Evolutionary conservation across 2,888 invertebrate genomes (phyloP).

Genomic region (Clepsis dumicolana): DNA sequence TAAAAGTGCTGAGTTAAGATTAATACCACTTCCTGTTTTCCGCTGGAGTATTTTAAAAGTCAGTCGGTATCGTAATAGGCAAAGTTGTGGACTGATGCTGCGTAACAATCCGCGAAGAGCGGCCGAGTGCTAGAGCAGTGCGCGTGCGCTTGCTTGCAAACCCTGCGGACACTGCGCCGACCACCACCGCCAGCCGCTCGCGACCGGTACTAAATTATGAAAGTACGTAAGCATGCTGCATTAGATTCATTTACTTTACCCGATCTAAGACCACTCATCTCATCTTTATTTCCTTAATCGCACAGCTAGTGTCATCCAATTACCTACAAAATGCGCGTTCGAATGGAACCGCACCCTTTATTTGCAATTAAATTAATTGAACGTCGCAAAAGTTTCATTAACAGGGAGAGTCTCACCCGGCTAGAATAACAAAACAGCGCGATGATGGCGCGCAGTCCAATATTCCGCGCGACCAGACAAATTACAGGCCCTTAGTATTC

Average conservation of each 20-base stretch:
- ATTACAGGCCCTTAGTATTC: slow-evolving; percentile 66
- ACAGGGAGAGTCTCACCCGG: slow-evolving; percentile 51
- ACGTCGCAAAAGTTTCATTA: slow-evolving; percentile 65
- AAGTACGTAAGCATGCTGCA: slow-evolving; percentile 32
- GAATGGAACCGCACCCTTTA: slow-evolving; percentile 51
- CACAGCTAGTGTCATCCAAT: slow-evolving; percentile 25
- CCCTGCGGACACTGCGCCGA: slow-evolving; percentile 38
- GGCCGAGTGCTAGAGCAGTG: slow-evolving; percentile 17
- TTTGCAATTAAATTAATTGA: slow-evolving; percentile 66
- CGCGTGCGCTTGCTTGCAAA: slow-evolving; percentile 38
- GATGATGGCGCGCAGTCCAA: slow-evolving; percentile 58
- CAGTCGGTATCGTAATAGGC: slow-evolving; percentile 10
- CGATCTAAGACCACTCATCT: background rate
- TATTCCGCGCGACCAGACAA: slow-evolving; percentile 64
- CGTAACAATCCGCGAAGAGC: slow-evolving; percentile 27
- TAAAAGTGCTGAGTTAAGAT: slow-evolving; percentile 3
- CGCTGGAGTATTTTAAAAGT: slow-evolving; percentile 24
- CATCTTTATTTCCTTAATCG: slow-evolving; percentile 17
- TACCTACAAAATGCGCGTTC: slow-evolving; percentile 45
- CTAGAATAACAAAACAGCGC: slow-evolving; percentile 62
- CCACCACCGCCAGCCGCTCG: slow-evolving; percentile 27
- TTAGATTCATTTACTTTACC: slow-evolving; percentile 19
- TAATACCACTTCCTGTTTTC: slow-evolving; percentile 28
- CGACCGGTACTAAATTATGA: slow-evolving; percentile 28
- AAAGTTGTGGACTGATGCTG: slow-evolving; percentile 13